Conservation (phyloP, 2,113 vertebrate genomes). For the Anoplopoma fimbria region DNA sequence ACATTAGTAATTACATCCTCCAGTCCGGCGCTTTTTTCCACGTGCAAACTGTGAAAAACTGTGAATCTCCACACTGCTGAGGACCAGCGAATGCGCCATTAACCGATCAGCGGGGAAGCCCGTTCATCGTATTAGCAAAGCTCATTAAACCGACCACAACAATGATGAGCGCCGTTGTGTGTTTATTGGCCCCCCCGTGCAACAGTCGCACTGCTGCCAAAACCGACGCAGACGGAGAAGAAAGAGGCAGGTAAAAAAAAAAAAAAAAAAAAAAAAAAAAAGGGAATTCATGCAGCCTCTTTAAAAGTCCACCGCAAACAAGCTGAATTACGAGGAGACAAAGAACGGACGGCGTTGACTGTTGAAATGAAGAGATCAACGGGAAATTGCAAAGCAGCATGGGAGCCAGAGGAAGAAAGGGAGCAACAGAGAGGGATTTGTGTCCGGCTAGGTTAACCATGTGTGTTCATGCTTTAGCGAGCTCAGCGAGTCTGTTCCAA, state of each 20-base stretch:
- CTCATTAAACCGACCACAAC: constrained; percentile 66
- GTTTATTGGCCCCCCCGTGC: constrained; percentile 55
- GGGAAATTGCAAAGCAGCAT: constrained; percentile 5
- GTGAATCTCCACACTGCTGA: constrained; percentile 30
- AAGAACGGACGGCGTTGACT: neutral
- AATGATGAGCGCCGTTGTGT: constrained; percentile 37
- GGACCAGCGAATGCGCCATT: constrained; percentile 51
- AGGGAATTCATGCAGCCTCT: constrained; percentile 16
- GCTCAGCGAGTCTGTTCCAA: constrained; percentile 57
- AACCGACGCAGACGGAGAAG: constrained; percentile 41
- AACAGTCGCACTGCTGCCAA: constrained; percentile 46
- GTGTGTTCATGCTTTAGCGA: constrained; percentile 58
- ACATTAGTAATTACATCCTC: neutral
- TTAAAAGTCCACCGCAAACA: neutral
- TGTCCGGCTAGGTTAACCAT: constrained; percentile 63
- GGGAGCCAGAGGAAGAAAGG: constrained; percentile 3
- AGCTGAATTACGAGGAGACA: constrained; percentile 17
- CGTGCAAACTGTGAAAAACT: neutral
- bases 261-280: constrained; percentile 18
- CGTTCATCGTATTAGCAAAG: constrained; percentile 69
- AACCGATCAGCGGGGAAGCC: constrained; percentile 60
- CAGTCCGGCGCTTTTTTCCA: neutral
- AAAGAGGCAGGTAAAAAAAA: constrained; percentile 32
- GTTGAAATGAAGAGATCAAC: constrained; percentile 41
- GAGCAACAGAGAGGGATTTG: constrained; percentile 52